Base-by-base conservation (phyloP, 1,140 invertebrate genomes). In the Varroa destructor region DNA sequence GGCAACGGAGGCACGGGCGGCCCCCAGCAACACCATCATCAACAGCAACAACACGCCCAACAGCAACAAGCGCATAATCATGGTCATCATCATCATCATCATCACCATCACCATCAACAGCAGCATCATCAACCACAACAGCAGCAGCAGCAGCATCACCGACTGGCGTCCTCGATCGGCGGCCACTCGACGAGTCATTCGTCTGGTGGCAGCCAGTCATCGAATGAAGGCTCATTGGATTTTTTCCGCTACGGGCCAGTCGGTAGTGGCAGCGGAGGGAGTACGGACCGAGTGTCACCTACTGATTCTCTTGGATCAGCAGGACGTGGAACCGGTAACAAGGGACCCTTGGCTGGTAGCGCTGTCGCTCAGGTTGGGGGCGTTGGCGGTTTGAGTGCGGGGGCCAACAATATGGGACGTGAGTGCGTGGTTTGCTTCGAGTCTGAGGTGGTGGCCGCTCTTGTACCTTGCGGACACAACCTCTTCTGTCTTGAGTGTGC, bases 401-500 rank as follows among this genome's bases (percentile, higher is more conserved):
- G 57, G 70, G 54, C 70, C 64, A 72, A 74, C 61, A 75, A 72
- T 43, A 74, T 75, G 25, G 85, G 85, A 74, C 85, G 88, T 46
- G 86, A 88, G 74, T 94, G 91, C 81, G 84, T 87, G 73, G 86
- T 93, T 61, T 94, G 91, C 83, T 86, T 86, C 71, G 90, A 93
- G 76, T 86, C 87, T 76, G 88, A 91, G 77, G 87, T 93, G 12
- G 89, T 88, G 55, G 89, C 90, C 46, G 91, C 90, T 14, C 83
- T 94, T 43, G 89, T 94, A 55, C 91, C 91, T 55, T 94, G 91
- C 82, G 91, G 91, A 71, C 91, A 94, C 83, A 93, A 93, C 82
- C 85, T 91, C 77, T 94, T 93, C 83, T 94, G 91, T 81, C 83
- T 91, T 84, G 90, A 93, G 76, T 94, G 92, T 80, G 91, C 90